phyloP scores from a whole-genome alignment of 1,140 invertebrate genomes.

The Pseudoatta argentina region DNA sequence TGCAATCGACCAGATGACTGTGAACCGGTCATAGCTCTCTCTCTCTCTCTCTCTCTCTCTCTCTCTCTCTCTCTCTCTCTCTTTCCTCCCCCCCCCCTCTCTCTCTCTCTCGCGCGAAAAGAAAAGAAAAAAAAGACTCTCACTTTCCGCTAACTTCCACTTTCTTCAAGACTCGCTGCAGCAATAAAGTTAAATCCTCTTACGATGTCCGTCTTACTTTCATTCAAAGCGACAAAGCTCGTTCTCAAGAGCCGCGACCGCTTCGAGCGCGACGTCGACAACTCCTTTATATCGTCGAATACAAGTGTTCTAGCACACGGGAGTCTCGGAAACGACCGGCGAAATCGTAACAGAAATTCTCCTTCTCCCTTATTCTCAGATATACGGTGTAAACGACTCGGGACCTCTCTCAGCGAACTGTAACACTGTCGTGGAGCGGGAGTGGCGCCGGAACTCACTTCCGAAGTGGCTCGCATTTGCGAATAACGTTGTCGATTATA shows the following conservation, averaged over 20 bases:
- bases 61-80: neutral
- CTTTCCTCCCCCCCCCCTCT: neutral
- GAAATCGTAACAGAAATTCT: conserved; percentile 18
- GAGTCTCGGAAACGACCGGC: conserved; percentile 21
- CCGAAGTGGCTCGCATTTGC: conserved; percentile 13
- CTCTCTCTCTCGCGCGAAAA: neutral
- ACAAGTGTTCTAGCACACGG: conserved; percentile 10
- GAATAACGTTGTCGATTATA: neutral
- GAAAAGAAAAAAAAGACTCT: conserved; percentile 73
- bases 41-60: neutral
- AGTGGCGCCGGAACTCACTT: neutral
- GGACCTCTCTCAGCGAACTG: conserved; percentile 9
- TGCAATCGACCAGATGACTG: neutral
- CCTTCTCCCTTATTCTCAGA: neutral
- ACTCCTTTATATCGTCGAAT: conserved; percentile 28
- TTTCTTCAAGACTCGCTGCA: conserved; percentile 75
- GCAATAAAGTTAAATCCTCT: conserved; percentile 54
- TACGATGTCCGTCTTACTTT: conserved; percentile 43
- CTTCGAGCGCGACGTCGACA: neutral
- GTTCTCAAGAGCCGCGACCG: neutral
- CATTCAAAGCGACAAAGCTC: conserved; percentile 27
- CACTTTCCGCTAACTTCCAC: conserved; percentile 83
- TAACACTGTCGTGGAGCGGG: conserved; percentile 5
- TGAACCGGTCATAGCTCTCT: conserved; percentile 9
- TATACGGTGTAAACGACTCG: neutral